These are phyloP conservation scores for Myodes glareolus DNA, from an alignment of 2,113 vertebrate genomes.

Conservation along the genomic window DNA sequence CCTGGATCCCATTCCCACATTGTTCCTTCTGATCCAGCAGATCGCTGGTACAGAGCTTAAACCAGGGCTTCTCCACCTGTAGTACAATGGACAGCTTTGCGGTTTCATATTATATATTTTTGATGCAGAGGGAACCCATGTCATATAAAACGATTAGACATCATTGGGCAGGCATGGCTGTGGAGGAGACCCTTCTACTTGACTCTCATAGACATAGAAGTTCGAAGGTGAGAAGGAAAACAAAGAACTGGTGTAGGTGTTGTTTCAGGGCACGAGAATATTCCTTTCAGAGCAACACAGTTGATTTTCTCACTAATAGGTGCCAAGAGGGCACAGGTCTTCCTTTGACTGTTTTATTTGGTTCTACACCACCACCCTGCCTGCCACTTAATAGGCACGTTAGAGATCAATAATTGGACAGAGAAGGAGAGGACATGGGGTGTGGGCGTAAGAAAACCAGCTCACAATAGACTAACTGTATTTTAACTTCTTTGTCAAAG, in stretches of 20 bases:
- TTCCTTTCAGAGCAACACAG: constrained; percentile 34
- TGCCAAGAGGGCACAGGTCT: not conserved
- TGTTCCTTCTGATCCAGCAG: not conserved
- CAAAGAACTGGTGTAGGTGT: not conserved
- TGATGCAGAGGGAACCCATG: not conserved
- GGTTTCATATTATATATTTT: constrained; percentile 4
- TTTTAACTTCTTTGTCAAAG: not conserved
- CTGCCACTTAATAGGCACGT: not conserved
- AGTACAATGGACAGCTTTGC: not conserved
- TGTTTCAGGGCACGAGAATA: not conserved
- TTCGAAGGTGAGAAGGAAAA: not conserved
- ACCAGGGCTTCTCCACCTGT: not conserved
- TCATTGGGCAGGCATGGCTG: not conserved
- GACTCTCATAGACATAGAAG: constrained; percentile 2
- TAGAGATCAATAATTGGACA: not conserved
- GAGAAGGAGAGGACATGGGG: not conserved
- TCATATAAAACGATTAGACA: not conserved
- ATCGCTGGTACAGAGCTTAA: not conserved
- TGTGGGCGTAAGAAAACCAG: constrained; percentile 2
- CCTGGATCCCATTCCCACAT: not conserved
- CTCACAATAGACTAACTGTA: not conserved
- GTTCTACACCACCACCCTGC: not conserved
- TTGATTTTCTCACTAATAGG: constrained; percentile 29
- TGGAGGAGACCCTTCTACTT: not conserved
- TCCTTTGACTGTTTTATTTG: constrained; percentile 26